Conservation (phyloP, 2,888 invertebrate species). For the Diloba caeruleocephala region DNA sequence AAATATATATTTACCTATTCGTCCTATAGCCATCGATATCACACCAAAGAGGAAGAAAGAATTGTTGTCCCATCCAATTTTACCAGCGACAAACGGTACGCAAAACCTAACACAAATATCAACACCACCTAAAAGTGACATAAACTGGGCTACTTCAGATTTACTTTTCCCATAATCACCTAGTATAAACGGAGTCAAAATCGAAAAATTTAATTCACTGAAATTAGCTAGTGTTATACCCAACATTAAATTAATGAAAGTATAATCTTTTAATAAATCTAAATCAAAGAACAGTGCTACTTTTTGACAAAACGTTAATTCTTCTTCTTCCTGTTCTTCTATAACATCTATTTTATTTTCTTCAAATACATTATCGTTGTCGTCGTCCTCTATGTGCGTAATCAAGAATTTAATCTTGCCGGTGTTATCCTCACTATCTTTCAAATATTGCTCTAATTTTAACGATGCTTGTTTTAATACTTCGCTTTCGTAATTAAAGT, state of each 20-base stretch:
- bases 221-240: constrained; percentile 92
- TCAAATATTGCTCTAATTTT: constrained; percentile 85
- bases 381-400: constrained; percentile 65
- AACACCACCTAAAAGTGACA: constrained; percentile 91
- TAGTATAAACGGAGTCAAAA: constrained; percentile 92
- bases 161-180: constrained; percentile 90
- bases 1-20: constrained; percentile 85
- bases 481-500: constrained; percentile 90
- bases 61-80: constrained; percentile 92
- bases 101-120: constrained; percentile 91
- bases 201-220: constrained; percentile 92
- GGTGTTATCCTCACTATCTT: constrained; percentile 72
- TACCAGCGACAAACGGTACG: constrained; percentile 91
- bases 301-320: constrained; percentile 86
- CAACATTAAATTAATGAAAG: constrained; percentile 92
- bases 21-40: constrained; percentile 90
- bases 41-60: constrained; percentile 92
- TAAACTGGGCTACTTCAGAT: constrained; percentile 90
- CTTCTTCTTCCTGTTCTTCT: constrained; percentile 61
- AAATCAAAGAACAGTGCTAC: constrained; percentile 91
- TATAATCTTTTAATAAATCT: constrained; percentile 91
- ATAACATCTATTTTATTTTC: constrained; percentile 55
- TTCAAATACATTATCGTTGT: constrained; percentile 72
- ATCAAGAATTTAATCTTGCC: constrained; percentile 75
- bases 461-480: constrained; percentile 88